Percentiles rank a stretch among this genome's conserved stretches.
Evolutionary conservation across 2,797 vertebrate genomes (phyloP).

Genomic region (Remorina albescens): DNA sequence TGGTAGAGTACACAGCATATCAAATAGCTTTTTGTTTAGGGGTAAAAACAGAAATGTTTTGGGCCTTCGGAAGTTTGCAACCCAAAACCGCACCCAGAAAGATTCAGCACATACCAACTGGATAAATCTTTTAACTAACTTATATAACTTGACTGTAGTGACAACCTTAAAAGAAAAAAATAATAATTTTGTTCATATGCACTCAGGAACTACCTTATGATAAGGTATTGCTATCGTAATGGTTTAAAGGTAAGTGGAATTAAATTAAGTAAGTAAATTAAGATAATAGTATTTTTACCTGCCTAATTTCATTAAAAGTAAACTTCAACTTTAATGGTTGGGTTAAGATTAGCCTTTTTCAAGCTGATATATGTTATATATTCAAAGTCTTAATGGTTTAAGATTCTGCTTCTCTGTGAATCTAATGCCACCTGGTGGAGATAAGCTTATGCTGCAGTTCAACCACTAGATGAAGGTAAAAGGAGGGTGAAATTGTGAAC

Average conservation of each 20-base stretch:
- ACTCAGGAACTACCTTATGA: no score
- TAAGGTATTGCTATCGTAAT: no score
- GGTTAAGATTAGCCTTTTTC: background rate
- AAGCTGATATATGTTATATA: background rate
- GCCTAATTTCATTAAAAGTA: background rate
- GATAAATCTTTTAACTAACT: background rate
- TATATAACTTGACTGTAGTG: constrained; percentile 20
- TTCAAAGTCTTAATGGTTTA: background rate
- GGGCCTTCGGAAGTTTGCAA: background rate
- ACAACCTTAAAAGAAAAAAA: no score
- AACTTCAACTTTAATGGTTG: background rate
- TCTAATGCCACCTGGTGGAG: constrained; percentile 78
- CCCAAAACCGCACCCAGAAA: background rate
- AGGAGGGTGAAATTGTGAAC: constrained; percentile 31
- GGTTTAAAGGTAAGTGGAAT: no score
- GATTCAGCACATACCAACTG: background rate
- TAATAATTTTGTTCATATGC: constrained; percentile 3
- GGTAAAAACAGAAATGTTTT: background rate
- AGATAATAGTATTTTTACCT: no score
- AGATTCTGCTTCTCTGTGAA: constrained; percentile 30
- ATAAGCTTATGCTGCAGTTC: constrained; percentile 52
- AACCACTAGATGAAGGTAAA: constrained; percentile 44
- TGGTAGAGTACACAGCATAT: background rate
- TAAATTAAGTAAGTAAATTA: no score
- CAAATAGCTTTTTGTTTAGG: constrained; percentile 14